Base-by-base conservation (phyloP, 2,113 vertebrate genomes). In the Notothenia rossii region DNA sequence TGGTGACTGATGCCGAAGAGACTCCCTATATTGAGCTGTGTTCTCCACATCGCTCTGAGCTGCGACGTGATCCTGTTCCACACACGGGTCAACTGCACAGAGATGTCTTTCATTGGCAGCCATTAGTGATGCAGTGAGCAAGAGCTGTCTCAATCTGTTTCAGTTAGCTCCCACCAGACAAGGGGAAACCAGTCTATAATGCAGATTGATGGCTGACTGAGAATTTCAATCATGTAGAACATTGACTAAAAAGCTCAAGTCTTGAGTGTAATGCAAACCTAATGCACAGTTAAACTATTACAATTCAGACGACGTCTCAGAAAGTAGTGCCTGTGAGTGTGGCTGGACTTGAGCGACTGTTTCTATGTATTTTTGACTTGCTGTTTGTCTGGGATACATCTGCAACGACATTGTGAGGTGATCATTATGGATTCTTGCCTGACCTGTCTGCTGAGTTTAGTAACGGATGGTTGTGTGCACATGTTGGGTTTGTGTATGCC, bases 81-180 rank as follows among this genome's bases (percentile, higher is more conserved):
- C 92, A 83, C 88, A 89, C 86, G 88, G 93, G 92, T 94, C 92
- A 92, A 90, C 86, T 50, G 89, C 92, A 91, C 93, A 92, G 91
- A 93, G 91, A 92, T 46, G 90, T 92, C 92, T 93, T 93, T 94
- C 93, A 93, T 90, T 87, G 88, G 89, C 88, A 86, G 91, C 91
- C 91, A 93, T 94, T 93, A 94, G 92, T 83, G 88, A 93, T 93
- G 91, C 92, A 93, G 91, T 85, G 91, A 89, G 93, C 91, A 89
- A 67, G 89, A 91, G 92, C 92, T 93, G 92, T 93, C 93, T 92
- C 92, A 93, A 94, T 94, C 92, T 93, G 93, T 94, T 94, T 93
- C 88, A 93, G 91, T 94, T 94, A 93, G 89, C 89, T 91, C 87
- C 89, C 89, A 89, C 89, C 85, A 93, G 91, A 93, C 92, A 90